These are phyloP conservation scores for Camponotus vicinus DNA, from an alignment of 1,140 invertebrate species.

Conservation along the genomic window DNA sequence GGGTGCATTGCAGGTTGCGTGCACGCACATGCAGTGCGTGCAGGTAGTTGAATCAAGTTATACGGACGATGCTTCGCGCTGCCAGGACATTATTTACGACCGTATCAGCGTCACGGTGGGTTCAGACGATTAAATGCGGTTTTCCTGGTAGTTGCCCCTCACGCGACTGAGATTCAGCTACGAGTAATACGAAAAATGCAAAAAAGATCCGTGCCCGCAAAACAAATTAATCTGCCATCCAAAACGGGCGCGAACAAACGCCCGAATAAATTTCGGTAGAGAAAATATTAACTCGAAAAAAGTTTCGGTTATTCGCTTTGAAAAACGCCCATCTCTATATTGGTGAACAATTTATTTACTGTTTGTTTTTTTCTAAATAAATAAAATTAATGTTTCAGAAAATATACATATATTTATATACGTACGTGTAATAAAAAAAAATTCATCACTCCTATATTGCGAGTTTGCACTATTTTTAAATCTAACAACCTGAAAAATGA, in stretches of 20 bases:
- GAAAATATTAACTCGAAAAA: slow-evolving; percentile 6
- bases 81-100: slow-evolving; percentile 43
- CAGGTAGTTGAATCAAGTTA: slow-evolving; percentile 37
- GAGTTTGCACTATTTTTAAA: not conserved
- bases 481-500: not conserved
- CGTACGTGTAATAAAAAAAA: not conserved
- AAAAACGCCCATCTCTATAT: not conserved
- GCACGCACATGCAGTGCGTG: slow-evolving; percentile 27
- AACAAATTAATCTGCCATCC: not conserved
- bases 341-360: not conserved
- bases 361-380: not conserved
- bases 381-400: not conserved
- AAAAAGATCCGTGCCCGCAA: not conserved
- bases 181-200: slow-evolving; percentile 21
- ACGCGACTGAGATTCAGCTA: slow-evolving; percentile 18
- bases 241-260: not conserved
- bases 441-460: not conserved
- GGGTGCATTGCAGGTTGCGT: slow-evolving; percentile 11
- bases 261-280: not conserved
- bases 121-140: slow-evolving; percentile 50
- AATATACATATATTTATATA: too few relatives aligned
- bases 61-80: slow-evolving; percentile 14
- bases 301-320: not conserved
- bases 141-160: slow-evolving; percentile 27
- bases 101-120: slow-evolving; percentile 43